A percentile compares a stretch with the other conserved stretches of the same genome.
phyloP scores from a whole-genome alignment of 1,140 invertebrate species.

The Drosophila kurseongensis region DNA sequence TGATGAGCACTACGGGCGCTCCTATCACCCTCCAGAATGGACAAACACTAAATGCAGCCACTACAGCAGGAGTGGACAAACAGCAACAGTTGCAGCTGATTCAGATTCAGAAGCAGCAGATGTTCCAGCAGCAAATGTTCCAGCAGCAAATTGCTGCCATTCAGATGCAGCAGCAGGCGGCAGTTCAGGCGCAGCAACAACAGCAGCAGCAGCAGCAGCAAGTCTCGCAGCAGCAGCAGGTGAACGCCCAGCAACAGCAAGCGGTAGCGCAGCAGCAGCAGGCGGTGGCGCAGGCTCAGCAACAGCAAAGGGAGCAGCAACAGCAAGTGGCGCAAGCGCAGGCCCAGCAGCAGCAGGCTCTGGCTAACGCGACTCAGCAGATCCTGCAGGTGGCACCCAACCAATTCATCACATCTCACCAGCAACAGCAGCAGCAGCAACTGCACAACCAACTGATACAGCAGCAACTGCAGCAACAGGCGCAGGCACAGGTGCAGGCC shows the following conservation, averaged over 20 bases:
- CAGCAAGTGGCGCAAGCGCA: slow-evolving; percentile 80
- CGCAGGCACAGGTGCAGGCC: slow-evolving; percentile 51
- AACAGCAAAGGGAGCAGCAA: slow-evolving; percentile 81
- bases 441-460: slow-evolving; percentile 79
- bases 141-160: slow-evolving; percentile 73
- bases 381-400: slow-evolving; percentile 85
- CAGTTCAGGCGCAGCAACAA: slow-evolving; percentile 55
- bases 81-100: slow-evolving; percentile 66
- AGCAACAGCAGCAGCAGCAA: slow-evolving; percentile 68
- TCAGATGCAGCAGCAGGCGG: slow-evolving; percentile 77
- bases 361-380: slow-evolving; percentile 73
- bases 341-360: slow-evolving; percentile 69
- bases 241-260: slow-evolving; percentile 28
- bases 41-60: slow-evolving; percentile 69
- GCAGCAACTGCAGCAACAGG: slow-evolving; percentile 80
- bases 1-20: slow-evolving; percentile 80
- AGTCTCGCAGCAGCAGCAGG: slow-evolving; percentile 54
- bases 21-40: slow-evolving; percentile 81
- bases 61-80: slow-evolving; percentile 57
- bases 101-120: slow-evolving; percentile 73
- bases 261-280: slow-evolving; percentile 63
- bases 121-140: slow-evolving; percentile 73
- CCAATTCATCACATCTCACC: slow-evolving; percentile 65
- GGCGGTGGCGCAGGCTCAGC: slow-evolving; percentile 78
- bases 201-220: slow-evolving; percentile 75